Evolutionary conservation across 2,888 invertebrate species (phyloP), one percentile per base, ranked within the genome.

Genomic region (Gortyna flavago): DNA sequence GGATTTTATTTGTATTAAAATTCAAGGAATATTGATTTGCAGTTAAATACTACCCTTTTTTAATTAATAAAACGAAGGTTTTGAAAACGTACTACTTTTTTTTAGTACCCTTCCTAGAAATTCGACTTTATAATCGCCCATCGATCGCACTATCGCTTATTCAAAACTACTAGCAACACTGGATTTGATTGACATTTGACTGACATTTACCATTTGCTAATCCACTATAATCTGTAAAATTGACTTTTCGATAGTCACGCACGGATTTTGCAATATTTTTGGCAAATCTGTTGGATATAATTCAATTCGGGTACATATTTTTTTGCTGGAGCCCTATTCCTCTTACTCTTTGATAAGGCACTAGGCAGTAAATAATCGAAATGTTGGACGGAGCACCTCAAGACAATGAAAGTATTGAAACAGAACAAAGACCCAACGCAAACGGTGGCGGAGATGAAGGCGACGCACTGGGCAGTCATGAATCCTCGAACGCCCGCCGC

Each of bases 401-500:
- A 92, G 95, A 95, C 90, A 93, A 93, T 92, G 93, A 92, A 85
- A 90, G 88, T 86, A 93, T 74, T 67, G 88, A 92, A 85, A 87
- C 89, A 88, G 96, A 96, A 96, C 96, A 96, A 96, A 96, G 96
- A 89, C 89, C 93, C 38, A 96, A 96, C 90, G 95, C 93, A n/a
- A 96, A 96, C 91, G 96, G 96, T 78, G 95, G 93, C 77, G 95
- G 95, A 76, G 97, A 97, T 90, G 95, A 95, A 91, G 93, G 94
- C 85, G 97, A 96, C 90, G 97, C 97, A 84, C 94, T 94, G 93
- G 96, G 96, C 75, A 96, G 95, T 86, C 94, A 94, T 79, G 93
- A 96, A 57, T 91, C 94, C 54, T 93, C 95, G 21, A 92, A 92
- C 82, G 85, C 93, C 90, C 93, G 94, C 89, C 91, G 95, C 92